Conservation (phyloP, 2,797 vertebrate species). For the Cyprinodon diabolis region DNA sequence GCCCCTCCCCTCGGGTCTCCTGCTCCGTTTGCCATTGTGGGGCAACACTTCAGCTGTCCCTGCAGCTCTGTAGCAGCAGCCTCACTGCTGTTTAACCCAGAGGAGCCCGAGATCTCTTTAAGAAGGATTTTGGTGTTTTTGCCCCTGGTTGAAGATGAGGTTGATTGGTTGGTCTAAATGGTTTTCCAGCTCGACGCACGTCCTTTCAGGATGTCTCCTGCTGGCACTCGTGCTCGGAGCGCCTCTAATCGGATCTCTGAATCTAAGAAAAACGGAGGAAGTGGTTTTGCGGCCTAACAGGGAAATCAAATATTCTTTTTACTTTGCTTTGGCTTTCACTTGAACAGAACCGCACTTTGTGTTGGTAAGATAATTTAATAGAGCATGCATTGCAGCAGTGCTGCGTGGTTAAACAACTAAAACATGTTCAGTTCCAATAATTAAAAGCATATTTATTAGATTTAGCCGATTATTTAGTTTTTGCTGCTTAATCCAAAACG, state of each 20-base stretch:
- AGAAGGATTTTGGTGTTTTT: constrained; percentile 30
- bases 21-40: constrained; percentile 17
- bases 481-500: constrained; percentile 2
- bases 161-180: constrained; percentile 30
- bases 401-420: constrained; percentile 41
- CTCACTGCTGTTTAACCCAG: constrained; percentile 30
- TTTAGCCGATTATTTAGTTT: constrained; percentile 24
- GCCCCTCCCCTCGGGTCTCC: constrained; percentile 50
- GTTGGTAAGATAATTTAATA: constrained; percentile 33
- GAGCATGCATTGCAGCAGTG: constrained; percentile 36
- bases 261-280: constrained; percentile 42
- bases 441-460: constrained; percentile 48
- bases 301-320: constrained; percentile 12
- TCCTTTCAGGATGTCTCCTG: constrained; percentile 33
- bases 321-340: constrained; percentile 39
- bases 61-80: constrained; percentile 17
- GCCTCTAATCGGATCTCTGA: constrained; percentile 23
- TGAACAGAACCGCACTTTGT: constrained; percentile 16
- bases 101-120: constrained; percentile 21
- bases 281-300: constrained; percentile 25
- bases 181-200: constrained; percentile 31
- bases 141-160: constrained; percentile 12
- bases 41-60: constrained; percentile 4
- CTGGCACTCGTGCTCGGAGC: constrained; percentile 44
- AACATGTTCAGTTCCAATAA: constrained; percentile 26